Conservation (phyloP, 2,797 vertebrate species). For the Pseudotriccus pelzelni region DNA sequence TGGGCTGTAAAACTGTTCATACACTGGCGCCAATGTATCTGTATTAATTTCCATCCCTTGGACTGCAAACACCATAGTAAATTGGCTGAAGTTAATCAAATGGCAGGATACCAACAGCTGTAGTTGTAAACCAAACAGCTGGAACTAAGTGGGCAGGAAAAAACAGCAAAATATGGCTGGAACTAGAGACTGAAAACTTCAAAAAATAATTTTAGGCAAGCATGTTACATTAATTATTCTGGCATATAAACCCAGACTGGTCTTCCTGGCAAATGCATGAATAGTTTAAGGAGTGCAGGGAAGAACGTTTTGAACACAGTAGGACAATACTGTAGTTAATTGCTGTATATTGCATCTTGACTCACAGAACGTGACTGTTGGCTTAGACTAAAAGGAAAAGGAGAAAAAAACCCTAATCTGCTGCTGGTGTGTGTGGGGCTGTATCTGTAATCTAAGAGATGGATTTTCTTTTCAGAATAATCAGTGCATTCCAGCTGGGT, state of each 20-base stretch:
- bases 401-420: background rate
- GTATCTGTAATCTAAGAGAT: background rate
- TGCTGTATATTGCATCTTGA: background rate
- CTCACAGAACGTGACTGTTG: background rate
- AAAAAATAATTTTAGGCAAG: background rate
- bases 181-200: background rate
- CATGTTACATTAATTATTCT: background rate
- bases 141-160: background rate
- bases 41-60: background rate
- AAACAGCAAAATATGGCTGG: background rate
- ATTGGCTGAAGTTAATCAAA: background rate
- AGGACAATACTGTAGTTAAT: background rate
- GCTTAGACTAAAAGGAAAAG: background rate
- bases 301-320: background rate
- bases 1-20: background rate
- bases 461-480: conserved; percentile 81
- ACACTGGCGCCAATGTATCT: background rate
- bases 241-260: background rate
- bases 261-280: background rate
- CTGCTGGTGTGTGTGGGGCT: background rate
- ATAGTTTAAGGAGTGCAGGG: background rate
- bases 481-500: conserved; percentile 89
- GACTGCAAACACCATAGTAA: background rate
- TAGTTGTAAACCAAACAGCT: background rate
- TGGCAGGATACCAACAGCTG: background rate